Evolutionary conservation across 1,140 invertebrate genomes (phyloP).

Genomic region (Drosophila saltans): DNA sequence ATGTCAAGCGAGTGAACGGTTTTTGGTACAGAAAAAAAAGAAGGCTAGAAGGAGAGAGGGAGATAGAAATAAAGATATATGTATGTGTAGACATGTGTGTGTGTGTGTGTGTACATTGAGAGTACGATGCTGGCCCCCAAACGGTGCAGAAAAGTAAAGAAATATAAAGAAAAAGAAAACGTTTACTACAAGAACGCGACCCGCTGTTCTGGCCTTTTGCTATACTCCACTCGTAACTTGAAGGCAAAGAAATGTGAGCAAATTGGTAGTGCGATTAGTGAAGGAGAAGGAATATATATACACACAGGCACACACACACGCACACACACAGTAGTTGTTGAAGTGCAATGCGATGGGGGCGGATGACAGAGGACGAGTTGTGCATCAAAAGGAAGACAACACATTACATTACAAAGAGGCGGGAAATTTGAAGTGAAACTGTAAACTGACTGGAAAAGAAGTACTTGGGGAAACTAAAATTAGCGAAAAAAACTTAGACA

Average conservation of each 20-base stretch:
- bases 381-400: constrained; percentile 5
- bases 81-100: no score
- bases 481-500: neutral
- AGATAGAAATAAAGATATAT: neutral
- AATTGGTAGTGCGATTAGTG: constrained; percentile 17
- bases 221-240: neutral
- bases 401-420: neutral
- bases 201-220: constrained; percentile 12
- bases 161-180: neutral
- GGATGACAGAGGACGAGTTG: neutral
- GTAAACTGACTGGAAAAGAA: neutral
- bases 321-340: neutral
- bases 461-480: neutral
- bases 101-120: neutral
- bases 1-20: constrained; percentile 56
- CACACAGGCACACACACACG: no score
- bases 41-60: neutral
- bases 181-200: neutral
- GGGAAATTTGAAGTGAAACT: constrained; percentile 5
- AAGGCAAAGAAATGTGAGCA: constrained; percentile 19
- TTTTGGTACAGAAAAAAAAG: constrained; percentile 26
- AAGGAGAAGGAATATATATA: neutral
- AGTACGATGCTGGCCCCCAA: constrained; percentile 10
- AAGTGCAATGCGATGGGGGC: neutral
- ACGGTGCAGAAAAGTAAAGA: constrained; percentile 21